Conservation (phyloP, 2,888 invertebrate species). For the Pandemis cinnamomeana region DNA sequence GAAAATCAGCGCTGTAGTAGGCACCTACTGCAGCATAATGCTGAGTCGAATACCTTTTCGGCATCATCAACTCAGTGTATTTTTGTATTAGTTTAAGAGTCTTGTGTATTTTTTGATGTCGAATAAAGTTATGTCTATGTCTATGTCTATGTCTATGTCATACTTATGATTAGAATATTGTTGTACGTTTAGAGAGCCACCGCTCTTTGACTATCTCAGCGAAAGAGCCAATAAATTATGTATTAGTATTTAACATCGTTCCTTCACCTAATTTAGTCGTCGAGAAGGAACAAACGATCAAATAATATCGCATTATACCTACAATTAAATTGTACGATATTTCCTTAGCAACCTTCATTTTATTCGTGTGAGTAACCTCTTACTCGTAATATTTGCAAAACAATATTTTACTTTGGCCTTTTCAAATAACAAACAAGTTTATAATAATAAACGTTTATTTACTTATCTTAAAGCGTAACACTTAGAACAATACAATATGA, state of each 20-base stretch:
- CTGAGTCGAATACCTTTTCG: too few species aligned
- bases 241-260: conserved; percentile 3
- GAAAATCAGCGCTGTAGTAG: too few species aligned
- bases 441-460: conserved; percentile 7
- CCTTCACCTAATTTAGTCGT: not conserved
- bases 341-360: not conserved
- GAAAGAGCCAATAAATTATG: conserved; percentile 28
- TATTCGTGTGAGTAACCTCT: not conserved
- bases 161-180: not conserved
- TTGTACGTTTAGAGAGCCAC: not conserved
- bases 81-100: too few species aligned
- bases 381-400: not conserved
- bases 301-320: not conserved
- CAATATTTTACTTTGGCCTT: not conserved
- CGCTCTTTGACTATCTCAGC: conserved; percentile 15
- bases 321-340: not conserved
- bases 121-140: too few species aligned
- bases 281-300: not conserved
- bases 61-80: too few species aligned
- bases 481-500: conserved; percentile 6
- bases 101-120: too few species aligned
- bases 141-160: too few species aligned
- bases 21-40: too few species aligned
- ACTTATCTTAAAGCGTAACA: conserved; percentile 6
- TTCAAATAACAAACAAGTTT: conserved; percentile 14